Evolutionary conservation across 2,113 vertebrate species (phyloP).

Genomic region (Lepus timidus): DNA sequence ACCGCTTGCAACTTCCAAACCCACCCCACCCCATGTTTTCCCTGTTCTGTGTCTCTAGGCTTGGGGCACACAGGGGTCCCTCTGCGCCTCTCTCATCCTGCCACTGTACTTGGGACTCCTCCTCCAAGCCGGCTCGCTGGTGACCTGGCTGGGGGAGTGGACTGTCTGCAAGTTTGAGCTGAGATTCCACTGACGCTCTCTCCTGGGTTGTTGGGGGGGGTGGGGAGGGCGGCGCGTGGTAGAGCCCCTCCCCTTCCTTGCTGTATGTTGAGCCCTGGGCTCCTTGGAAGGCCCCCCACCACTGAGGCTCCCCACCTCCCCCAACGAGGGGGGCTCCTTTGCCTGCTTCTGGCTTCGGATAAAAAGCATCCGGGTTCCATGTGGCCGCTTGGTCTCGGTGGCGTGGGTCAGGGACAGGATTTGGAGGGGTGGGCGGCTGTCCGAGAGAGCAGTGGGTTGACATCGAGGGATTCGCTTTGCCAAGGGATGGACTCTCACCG

Average conservation of each 20-base stretch:
- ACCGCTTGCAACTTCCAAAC: slow-evolving; percentile 7
- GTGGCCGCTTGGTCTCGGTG: slow-evolving; percentile 13
- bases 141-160: slow-evolving; percentile 42
- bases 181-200: slow-evolving; percentile 21
- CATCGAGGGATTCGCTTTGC: slow-evolving; percentile 39
- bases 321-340: slow-evolving; percentile 49
- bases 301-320: slow-evolving; percentile 64
- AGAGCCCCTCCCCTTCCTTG: background rate
- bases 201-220: background rate
- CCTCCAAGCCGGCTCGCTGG: background rate
- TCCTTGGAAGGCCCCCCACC: slow-evolving; percentile 57
- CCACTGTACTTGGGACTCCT: slow-evolving; percentile 39
- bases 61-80: slow-evolving; percentile 67
- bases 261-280: slow-evolving; percentile 21
- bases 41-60: slow-evolving; percentile 71
- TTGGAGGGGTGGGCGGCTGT: background rate
- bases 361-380: slow-evolving; percentile 37
- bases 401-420: slow-evolving; percentile 6
- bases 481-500: slow-evolving; percentile 11
- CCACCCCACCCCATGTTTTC: slow-evolving; percentile 64
- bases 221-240: background rate
- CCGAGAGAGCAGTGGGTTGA: background rate
- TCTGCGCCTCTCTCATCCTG: slow-evolving; percentile 65
- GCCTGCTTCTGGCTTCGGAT: background rate
- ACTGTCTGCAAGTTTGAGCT: slow-evolving; percentile 69